phyloP scores from a whole-genome alignment of 2,113 vertebrate species.

The Nothoprocta perdicaria region DNA sequence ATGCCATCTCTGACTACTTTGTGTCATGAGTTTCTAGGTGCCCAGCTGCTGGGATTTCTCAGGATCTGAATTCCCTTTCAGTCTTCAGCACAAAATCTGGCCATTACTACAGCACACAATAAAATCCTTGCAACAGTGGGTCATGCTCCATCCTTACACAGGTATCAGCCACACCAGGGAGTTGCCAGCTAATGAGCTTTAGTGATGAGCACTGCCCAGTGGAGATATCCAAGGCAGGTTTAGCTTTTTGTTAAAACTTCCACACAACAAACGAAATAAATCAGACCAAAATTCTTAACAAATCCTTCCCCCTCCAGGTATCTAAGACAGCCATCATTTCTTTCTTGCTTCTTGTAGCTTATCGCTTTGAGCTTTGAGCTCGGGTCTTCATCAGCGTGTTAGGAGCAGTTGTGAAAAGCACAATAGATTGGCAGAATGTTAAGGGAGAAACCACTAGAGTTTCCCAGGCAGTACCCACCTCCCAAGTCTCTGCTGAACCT shows the following conservation, averaged over 20 bases:
- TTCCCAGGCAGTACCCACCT: background rate
- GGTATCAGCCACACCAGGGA: background rate
- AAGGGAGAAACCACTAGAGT: background rate
- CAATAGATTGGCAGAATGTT: background rate
- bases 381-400: background rate
- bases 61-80: accelerated
- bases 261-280: background rate
- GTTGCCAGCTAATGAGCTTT: background rate
- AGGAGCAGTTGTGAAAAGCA: background rate
- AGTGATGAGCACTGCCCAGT: background rate
- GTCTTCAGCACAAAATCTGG: background rate
- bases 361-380: background rate
- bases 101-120: background rate
- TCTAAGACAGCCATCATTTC: background rate
- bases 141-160: accelerated
- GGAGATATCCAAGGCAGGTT: background rate
- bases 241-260: background rate
- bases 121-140: background rate
- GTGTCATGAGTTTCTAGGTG: background rate
- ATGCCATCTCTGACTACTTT: background rate
- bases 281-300: background rate
- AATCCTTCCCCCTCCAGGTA: background rate
- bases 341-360: background rate
- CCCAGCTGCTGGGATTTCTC: background rate
- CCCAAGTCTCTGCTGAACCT: background rate